Evolutionary conservation across 1,140 invertebrate species (phyloP), one percentile per base, ranked within the genome.

Genomic region (Drosophila mojavensis): DNA sequence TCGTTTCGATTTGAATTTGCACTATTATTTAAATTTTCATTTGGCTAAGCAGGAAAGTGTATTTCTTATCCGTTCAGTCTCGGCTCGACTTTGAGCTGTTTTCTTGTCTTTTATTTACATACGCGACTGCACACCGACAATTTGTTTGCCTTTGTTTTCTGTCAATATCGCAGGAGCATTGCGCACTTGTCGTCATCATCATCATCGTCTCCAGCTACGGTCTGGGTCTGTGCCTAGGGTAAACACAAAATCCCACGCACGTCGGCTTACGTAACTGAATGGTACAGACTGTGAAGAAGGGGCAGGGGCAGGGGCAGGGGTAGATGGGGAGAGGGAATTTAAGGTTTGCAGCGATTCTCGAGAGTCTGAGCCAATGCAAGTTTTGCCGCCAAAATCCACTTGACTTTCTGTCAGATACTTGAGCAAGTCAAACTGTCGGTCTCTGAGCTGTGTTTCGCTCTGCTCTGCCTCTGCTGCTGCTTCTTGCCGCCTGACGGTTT

Each of bases 141-240:
- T 79, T 86, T 88, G 83, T 86, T 88, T 86, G 83, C 77, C 68
- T 86, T 89, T 89, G 84, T 89, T 88, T 89, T 88, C 80, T 84
- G 79, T 88, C 79, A 83, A 88, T 88, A 80, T 78, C 69, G 66
- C 66, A 80, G 64, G 77, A 83, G 77, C 69, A 66, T 71, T 60
- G 62, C 51, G 59, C 83, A 82, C 83, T 86, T 88, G 83, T 88
- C 82, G 64, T 79, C 82, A 78, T 85, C 81, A 60, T 75, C 79
- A 72, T 75, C 60, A 45, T 69, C 54, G 36, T 43, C 58, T 45
- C 54, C 50, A 67, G 45, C 54, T 60, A 60, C 33, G 50, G 58
- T 69, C 59, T 68, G 58, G 11, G 51, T 69, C 53, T 36, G 41
- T 65, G 60, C 33, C 60, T 79, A 70, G 82, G 64, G 82, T 81